Evolutionary conservation across 2,113 vertebrate species (phyloP).

Genomic region (Epinephelus cyanopodus): DNA sequence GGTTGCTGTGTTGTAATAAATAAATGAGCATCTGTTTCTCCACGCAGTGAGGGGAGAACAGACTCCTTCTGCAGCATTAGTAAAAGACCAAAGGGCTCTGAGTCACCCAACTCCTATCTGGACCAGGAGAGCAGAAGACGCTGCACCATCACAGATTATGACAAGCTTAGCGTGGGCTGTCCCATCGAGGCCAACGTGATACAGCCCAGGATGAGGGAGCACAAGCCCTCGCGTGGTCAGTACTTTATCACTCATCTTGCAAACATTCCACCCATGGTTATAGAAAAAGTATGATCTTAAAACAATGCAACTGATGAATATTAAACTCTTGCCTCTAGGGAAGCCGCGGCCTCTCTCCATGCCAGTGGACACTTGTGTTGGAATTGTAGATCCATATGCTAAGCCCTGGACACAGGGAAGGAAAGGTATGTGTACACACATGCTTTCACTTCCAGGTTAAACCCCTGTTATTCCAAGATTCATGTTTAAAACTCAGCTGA

Average conservation of each 20-base stretch:
- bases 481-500: not conserved
- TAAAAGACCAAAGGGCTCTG: conserved; percentile 88
- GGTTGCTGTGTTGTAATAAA: conserved; percentile 7
- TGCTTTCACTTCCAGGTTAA: not conserved
- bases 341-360: conserved; percentile 95
- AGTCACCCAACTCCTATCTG: conserved; percentile 95
- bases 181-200: conserved; percentile 86
- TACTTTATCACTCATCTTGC: conserved; percentile 1
- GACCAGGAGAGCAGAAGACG: conserved; percentile 91
- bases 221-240: conserved; percentile 88
- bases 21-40: conserved; percentile 36
- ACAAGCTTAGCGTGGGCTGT: conserved; percentile 85
- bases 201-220: conserved; percentile 90
- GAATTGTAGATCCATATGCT: conserved; percentile 87
- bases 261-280: not conserved
- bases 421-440: conserved; percentile 84
- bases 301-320: not conserved
- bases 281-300: not conserved
- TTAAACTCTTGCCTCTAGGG: conserved; percentile 77
- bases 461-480: not conserved
- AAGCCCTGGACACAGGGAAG: conserved; percentile 88
- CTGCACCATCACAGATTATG: conserved; percentile 88
- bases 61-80: conserved; percentile 84
- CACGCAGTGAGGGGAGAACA: conserved; percentile 86
- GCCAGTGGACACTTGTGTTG: conserved; percentile 92